phyloP scores from a whole-genome alignment of 2,797 vertebrate genomes.

The Eremophila alpestris region DNA sequence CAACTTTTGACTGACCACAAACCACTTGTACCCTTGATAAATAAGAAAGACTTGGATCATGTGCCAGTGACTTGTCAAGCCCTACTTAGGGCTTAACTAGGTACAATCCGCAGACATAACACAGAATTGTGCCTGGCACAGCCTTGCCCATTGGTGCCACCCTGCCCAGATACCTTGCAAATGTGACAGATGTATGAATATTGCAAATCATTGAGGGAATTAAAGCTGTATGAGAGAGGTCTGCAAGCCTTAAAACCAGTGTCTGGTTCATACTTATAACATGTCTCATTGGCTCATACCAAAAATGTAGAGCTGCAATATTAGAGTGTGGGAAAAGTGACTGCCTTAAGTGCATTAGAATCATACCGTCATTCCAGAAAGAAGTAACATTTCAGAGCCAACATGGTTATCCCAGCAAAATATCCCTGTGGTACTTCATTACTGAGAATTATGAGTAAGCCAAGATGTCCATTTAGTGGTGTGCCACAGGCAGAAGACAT shows the following conservation, averaged over 20 bases:
- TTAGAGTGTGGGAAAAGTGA: conserved; percentile 32
- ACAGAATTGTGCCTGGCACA: conserved; percentile 28
- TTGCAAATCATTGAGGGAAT: conserved; percentile 38
- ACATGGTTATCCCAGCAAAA: background rate
- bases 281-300: conserved; percentile 2
- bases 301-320: conserved; percentile 18
- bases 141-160: background rate
- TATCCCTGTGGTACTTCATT: background rate
- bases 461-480: background rate
- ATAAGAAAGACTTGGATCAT: conserved; percentile 24
- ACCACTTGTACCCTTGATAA: conserved; percentile 53
- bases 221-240: conserved; percentile 34
- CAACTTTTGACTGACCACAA: conserved; percentile 56
- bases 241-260: conserved; percentile 44
- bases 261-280: conserved; percentile 43
- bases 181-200: conserved; percentile 14
- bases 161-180: conserved; percentile 2
- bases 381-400: background rate
- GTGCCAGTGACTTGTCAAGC: conserved; percentile 49
- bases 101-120: conserved; percentile 29
- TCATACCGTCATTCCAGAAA: conserved; percentile 1
- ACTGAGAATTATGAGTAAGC: background rate
- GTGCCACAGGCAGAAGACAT: background rate
- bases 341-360: conserved; percentile 13
- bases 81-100: conserved; percentile 44